phyloP scores from a whole-genome alignment of 2,888 invertebrate genomes.

The Diaperis boleti region DNA sequence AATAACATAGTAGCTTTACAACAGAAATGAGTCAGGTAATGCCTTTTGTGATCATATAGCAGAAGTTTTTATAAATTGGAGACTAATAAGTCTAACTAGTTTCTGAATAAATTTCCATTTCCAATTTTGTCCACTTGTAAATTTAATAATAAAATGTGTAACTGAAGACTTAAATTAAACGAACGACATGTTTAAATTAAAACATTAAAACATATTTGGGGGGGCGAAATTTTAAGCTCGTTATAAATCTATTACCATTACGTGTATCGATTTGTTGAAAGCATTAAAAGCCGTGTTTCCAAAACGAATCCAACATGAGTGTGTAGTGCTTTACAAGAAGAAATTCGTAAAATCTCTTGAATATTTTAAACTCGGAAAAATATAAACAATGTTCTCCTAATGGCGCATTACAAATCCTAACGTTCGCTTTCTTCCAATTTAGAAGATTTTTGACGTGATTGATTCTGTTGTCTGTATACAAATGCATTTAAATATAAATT shows the following conservation, averaged over 20 bases:
- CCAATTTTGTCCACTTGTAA: no score
- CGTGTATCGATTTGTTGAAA: neutral
- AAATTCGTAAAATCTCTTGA: conserved; percentile 8
- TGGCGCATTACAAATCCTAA: conserved; percentile 4
- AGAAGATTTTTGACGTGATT: neutral
- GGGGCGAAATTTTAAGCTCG: neutral
- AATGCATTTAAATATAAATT: no score
- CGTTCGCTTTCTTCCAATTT: neutral
- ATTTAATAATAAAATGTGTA: no score
- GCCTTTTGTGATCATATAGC: no score
- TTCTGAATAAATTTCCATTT: no score
- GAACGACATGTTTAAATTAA: no score
- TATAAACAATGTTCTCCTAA: neutral
- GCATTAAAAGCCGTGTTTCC: neutral
- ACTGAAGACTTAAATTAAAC: no score
- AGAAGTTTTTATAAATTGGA: no score
- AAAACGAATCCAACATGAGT: neutral
- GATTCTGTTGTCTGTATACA: no score
- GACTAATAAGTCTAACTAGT: no score
- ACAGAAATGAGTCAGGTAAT: no score
- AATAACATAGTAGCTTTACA: no score
- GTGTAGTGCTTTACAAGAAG: neutral
- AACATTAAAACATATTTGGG: neutral
- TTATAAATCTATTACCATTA: neutral
- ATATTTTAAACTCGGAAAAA: conserved; percentile 8